These are phyloP conservation scores for Eupeodes luniger DNA, from an alignment of 2,888 invertebrate genomes.

Conservation along the genomic window DNA sequence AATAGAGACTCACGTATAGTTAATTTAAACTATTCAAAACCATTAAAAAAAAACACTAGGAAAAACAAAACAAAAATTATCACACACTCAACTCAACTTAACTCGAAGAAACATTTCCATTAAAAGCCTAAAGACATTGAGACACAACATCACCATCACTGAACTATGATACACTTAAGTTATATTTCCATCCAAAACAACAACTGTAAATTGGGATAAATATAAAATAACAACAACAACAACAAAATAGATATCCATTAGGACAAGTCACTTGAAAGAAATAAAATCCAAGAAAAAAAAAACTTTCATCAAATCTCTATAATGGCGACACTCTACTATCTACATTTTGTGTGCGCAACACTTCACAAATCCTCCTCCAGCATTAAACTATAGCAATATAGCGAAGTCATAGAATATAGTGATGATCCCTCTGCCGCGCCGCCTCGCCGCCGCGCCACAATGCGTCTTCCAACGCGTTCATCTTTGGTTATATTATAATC, in stretches of 20 bases:
- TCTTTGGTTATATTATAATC: conserved; percentile 39
- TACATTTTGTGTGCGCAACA: conserved; percentile 62
- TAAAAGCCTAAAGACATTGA: conserved; percentile 27
- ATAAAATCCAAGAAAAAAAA: conserved; percentile 17
- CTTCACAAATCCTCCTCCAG: conserved; percentile 74
- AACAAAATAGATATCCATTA: conserved; percentile 53
- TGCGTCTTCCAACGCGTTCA: too few species aligned
- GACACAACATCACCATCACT: neutral
- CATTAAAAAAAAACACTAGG: conserved; percentile 33
- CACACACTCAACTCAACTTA: conserved; percentile 36
- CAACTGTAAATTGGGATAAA: conserved; percentile 53
- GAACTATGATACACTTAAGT: conserved; percentile 44
- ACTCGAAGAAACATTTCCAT: conserved; percentile 42
- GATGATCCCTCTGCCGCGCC: too few species aligned
- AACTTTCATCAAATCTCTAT: conserved; percentile 72
- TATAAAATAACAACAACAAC: conserved; percentile 22
- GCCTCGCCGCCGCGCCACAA: too few species aligned
- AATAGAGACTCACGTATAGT: conserved; percentile 7
- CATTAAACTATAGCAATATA: conserved; percentile 2
- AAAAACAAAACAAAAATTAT: conserved; percentile 33
- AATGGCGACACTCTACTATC: conserved; percentile 74
- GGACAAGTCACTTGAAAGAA: conserved; percentile 64
- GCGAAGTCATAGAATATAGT: neutral
- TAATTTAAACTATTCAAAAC: conserved; percentile 24
- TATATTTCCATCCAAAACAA: conserved; percentile 29